Evolutionary conservation across 1,140 invertebrate genomes (phyloP), one percentile per base, ranked within the genome.

Genomic region (Drosophila guanche): DNA sequence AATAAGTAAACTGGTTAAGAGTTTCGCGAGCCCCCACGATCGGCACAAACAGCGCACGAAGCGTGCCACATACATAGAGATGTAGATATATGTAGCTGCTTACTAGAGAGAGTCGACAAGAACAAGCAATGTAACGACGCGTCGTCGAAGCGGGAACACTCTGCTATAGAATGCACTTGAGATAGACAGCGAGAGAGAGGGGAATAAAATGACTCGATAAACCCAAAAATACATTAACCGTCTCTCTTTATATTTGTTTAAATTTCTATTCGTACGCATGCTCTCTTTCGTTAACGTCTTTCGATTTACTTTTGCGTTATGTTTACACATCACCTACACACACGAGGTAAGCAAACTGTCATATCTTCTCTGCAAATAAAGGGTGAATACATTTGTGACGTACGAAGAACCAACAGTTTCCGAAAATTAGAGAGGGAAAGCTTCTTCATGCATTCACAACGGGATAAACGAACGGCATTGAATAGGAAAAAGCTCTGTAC

Each of bases 1-100:
- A 71, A 86, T 80, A 86, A 65, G 59, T 61, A 80, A 85, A 86
- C 63, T 86, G 81, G 81, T 86, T 86, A 86, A 86, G 74, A 86
- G 81, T 68, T 79, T 70, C 46, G 71, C 70, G 60, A 85, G 76
- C 57, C 50, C 51, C 54, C 71, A 80, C 80, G 77, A 85, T 80
- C 68, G 73, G 40, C 52, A 51, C 22, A 10, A 33, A 33, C 29
- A 33, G 29, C 8, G n/a, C 29, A 40, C 56, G 33, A 59, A 54
- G 47, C 60, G 37, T 10, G 37, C n/a, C 16, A 14, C 27, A 50
- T 14, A 20, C 22, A 52, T 3, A 61, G 47, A 52, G 27, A 8
- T 37, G 14, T n/a, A 60, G 6, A 65, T 27, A 54, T 29, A 65
- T 27, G 48, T 29, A 54, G 37, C 51, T 20, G 23, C 57, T 48